phyloP scores from a whole-genome alignment of 2,888 invertebrate species.

The Glaucopsyche alexis region DNA sequence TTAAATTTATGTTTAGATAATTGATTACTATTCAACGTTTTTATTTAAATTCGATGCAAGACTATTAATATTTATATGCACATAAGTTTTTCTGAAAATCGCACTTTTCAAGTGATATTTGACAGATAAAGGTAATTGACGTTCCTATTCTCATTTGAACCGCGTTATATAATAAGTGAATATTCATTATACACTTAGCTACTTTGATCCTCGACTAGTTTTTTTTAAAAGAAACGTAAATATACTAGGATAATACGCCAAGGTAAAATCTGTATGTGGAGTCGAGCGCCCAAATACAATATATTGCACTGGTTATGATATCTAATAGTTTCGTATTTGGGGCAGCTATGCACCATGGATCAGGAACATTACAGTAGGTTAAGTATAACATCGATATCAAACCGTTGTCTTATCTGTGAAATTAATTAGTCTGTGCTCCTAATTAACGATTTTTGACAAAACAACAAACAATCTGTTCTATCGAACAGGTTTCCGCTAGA shows the following conservation, averaged over 20 bases:
- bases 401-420: not conserved
- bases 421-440: slow-evolving; percentile 6
- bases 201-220: not conserved
- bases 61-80: no score
- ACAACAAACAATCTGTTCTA: not conserved
- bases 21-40: no score
- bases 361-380: not conserved
- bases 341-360: slow-evolving; percentile 1
- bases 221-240: not conserved
- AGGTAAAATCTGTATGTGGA: slow-evolving; percentile 4
- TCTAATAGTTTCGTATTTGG: slow-evolving; percentile 20
- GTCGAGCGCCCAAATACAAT: slow-evolving; percentile 6
- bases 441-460: not conserved
- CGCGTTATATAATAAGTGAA: no score
- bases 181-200: no score
- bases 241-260: not conserved
- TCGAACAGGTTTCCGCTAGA: no score
- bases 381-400: not conserved
- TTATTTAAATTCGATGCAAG: no score
- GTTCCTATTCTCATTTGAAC: no score
- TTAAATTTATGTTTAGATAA: no score
- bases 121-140: no score
- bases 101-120: no score
- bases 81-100: no score
- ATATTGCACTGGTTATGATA: not conserved